These are phyloP conservation scores for Penaeus vannamei DNA, from an alignment of 1,140 invertebrate species.

Conservation along the genomic window DNA sequence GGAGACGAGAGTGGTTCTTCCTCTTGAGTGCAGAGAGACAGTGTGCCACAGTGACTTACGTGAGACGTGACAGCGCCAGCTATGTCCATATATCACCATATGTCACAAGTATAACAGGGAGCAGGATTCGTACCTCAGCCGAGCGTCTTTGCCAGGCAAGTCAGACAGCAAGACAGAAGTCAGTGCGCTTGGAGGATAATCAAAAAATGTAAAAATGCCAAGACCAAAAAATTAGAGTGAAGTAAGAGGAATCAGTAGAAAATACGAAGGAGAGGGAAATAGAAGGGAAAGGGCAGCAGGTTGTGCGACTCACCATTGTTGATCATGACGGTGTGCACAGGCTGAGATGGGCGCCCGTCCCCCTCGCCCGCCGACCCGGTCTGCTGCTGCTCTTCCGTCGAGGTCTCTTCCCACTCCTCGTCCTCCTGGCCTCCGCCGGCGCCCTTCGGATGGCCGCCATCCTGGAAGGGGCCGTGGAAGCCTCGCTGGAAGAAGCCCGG, in stretches of 20 bases:
- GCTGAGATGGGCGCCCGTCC: conserved; percentile 49
- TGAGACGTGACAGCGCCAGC: too few relatives aligned
- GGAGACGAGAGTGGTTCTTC: background rate
- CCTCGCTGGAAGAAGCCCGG: conserved; percentile 52
- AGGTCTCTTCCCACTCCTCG: conserved; percentile 12
- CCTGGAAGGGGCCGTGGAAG: conserved; percentile 41
- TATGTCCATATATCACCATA: too few relatives aligned
- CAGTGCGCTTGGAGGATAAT: background rate
- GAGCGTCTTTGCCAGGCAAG: background rate
- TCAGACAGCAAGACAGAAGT: background rate
- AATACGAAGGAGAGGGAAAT: background rate
- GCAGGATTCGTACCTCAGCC: too few relatives aligned
- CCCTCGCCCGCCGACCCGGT: conserved; percentile 20
- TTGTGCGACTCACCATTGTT: conserved; percentile 49
- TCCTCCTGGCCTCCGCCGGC: conserved; percentile 43
- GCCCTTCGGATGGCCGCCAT: conserved; percentile 12
- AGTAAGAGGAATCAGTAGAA: background rate
- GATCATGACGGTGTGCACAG: conserved; percentile 61
- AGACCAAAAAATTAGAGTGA: background rate
- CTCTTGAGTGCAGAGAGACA: background rate
- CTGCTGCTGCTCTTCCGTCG: conserved; percentile 27
- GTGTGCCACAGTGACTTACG: background rate
- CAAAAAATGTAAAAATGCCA: background rate
- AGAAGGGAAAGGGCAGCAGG: background rate
- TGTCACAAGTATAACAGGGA: too few relatives aligned